Base-by-base conservation (phyloP, 2,888 invertebrate genomes). In the Athalia circularis region DNA sequence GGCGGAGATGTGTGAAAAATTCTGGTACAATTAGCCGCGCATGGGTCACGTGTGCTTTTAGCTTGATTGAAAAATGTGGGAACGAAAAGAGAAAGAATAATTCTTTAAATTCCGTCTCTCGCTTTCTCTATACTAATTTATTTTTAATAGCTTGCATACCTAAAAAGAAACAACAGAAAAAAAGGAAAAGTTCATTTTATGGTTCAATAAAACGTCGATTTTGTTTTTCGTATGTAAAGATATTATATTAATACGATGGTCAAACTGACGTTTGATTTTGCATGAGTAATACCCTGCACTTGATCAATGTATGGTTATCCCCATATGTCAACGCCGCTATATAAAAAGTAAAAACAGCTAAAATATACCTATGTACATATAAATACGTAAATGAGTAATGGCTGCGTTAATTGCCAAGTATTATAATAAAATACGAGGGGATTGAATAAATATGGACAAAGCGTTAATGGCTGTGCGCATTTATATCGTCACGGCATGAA, bases 381-480 rank as follows among this genome's bases (percentile, higher is more conserved):
- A 13, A 15, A 4, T 15, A 54, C 50, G 57, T 59, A n/a, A 59
- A 5, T 7, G 48, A 45, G 45, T 59, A 13, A 72, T 47, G 47
- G 59, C 72, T 72, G 45, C 47, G 59, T 72, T 72, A 72, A 72
- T 72, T 72, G 72, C 72, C 72, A 45, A 45, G 47, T 72, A 57
- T 45, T 45, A 72, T 43, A n/a, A 29, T 29, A 29, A 29, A n/a
- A 48, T 72, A 72, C 59, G 57, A 59, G 13, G 47, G 47, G 59
- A 72, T 72, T 72, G 59, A 4, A 72, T 72, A 59, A 72, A 72
- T 59, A 72, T 59, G 47, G 47, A 72, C 72, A 59, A 72, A 72
- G 57, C 57, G 72, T 72, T 72, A 72, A 59, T 59, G 72, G 29
- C 72, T 45, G 72, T 59, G 52, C 57, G 59, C 72, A 59, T 72